A percentile compares a stretch with the other conserved stretches of the same genome.
These are phyloP conservation scores for Petrocephalus zakoni DNA, from an alignment of 2,113 vertebrate genomes.

Conservation along the genomic window DNA sequence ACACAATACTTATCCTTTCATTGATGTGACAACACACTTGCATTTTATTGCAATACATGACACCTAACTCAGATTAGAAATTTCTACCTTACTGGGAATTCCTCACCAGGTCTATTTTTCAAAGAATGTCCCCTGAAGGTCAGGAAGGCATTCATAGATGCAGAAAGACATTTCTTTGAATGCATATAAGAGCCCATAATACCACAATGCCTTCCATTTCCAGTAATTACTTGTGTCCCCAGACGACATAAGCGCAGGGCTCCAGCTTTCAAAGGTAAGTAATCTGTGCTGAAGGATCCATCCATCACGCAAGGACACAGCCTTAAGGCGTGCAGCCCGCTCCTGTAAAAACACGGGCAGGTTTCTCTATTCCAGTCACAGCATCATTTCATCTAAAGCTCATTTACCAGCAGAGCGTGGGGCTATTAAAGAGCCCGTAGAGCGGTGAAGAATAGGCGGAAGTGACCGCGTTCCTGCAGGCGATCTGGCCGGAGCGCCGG, in stretches of 20 bases:
- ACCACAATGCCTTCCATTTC: background rate
- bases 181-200: background rate
- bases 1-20: background rate
- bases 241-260: background rate
- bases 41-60: background rate
- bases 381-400: background rate
- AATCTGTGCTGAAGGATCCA: background rate
- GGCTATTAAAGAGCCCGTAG: background rate
- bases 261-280: background rate
- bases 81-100: background rate
- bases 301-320: conserved; percentile 1
- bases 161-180: background rate
- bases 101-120: background rate
- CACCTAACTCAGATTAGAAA: background rate
- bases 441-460: background rate
- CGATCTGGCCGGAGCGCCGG: background rate
- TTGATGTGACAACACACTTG: background rate
- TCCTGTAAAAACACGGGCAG: background rate
- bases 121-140: background rate
- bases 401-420: background rate
- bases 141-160: background rate
- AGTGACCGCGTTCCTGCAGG: background rate
- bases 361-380: background rate
- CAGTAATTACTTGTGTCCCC: conserved; percentile 2
- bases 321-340: background rate